Evolutionary conservation across 2,797 vertebrate genomes (phyloP).

Genomic region (Tokudaia muenninki): DNA sequence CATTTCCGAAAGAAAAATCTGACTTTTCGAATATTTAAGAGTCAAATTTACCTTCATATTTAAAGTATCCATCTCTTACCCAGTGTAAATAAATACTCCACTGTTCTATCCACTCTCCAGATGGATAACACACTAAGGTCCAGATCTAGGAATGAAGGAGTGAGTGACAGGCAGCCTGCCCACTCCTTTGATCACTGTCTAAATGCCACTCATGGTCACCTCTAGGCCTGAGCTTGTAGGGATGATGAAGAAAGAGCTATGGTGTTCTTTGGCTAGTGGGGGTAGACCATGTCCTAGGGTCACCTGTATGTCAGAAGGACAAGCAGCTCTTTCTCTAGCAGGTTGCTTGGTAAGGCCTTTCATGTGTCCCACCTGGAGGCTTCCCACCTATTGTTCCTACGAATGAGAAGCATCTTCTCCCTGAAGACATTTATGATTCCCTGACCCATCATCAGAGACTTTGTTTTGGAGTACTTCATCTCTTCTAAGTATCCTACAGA

Average conservation of each 20-base stretch:
- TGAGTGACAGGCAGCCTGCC: background rate
- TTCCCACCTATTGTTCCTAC: background rate
- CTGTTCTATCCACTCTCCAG: fast-evolving
- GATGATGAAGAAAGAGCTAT: background rate
- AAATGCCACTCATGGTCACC: background rate
- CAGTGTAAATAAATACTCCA: background rate
- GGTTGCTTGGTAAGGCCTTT: background rate
- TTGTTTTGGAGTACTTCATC: background rate
- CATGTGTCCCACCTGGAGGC: background rate
- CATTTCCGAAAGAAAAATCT: background rate
- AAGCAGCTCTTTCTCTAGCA: background rate
- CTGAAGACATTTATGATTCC: background rate
- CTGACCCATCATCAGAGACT: background rate
- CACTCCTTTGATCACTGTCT: background rate
- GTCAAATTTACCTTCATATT: background rate
- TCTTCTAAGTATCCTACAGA: background rate
- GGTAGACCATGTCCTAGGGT: fast-evolving
- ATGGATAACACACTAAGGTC: background rate
- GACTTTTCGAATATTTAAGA: background rate
- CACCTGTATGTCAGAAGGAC: background rate
- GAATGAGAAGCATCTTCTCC: background rate
- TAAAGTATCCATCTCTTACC: background rate
- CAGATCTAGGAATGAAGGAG: background rate
- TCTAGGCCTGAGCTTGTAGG: background rate
- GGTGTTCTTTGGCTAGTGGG: background rate